Conservation (phyloP, 2,797 vertebrate genomes). For the Buceros bicornis region DNA sequence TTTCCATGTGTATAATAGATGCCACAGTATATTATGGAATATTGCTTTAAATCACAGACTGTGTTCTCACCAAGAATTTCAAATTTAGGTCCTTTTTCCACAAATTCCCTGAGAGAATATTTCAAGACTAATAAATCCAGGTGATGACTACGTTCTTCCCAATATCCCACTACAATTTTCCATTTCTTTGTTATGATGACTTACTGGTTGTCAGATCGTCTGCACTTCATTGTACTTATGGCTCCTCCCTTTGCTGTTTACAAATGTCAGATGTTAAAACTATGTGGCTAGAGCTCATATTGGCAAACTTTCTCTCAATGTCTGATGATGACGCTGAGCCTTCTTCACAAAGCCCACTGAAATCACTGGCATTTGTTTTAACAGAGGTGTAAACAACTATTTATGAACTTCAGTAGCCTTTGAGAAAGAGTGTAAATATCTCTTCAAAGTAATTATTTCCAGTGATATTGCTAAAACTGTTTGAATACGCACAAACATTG, state of each 20-base stretch:
- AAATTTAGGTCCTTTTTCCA: neutral
- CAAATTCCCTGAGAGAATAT: neutral
- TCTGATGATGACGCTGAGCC: neutral
- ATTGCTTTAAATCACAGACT: neutral
- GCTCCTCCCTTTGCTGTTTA: neutral
- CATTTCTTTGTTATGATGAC: neutral
- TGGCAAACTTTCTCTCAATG: neutral
- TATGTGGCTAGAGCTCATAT: neutral
- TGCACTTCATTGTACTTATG: neutral
- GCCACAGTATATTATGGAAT: fast-evolving
- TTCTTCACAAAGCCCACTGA: neutral
- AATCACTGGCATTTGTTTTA: neutral
- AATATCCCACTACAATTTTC: neutral
- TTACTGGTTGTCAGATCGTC: neutral
- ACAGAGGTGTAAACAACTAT: neutral
- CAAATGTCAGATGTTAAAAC: neutral
- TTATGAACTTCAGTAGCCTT: neutral
- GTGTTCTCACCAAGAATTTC: neutral
- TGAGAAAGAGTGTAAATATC: neutral
- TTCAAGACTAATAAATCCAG: neutral
- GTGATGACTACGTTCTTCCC: neutral
- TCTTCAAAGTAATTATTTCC: neutral
- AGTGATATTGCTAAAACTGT: neutral
- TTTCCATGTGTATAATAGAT: neutral
- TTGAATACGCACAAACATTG: neutral